A percentile compares a stretch with the other conserved stretches of the same genome.
Conservation (phyloP, 2,797 vertebrate species). For the Taeniopygia guttata region DNA sequence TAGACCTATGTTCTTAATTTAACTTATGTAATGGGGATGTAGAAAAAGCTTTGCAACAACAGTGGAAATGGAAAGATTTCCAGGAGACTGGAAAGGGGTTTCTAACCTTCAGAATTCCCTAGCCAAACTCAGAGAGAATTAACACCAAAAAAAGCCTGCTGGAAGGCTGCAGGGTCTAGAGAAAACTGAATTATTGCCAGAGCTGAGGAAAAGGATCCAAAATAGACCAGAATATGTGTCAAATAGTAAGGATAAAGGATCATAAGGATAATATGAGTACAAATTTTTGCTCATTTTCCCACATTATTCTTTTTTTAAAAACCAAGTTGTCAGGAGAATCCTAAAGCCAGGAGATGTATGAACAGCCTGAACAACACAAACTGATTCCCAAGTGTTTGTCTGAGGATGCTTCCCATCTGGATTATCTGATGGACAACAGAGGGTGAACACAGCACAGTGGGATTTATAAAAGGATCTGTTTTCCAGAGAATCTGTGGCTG, state of each 20-base stretch:
- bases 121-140: background rate
- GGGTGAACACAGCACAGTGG: background rate
- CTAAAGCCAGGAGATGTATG: background rate
- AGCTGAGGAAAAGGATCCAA: background rate
- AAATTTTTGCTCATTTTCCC: background rate
- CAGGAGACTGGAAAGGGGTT: background rate
- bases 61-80: background rate
- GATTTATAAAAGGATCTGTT: background rate
- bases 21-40: slow-evolving; percentile 4
- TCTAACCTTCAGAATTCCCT: background rate
- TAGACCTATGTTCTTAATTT: slow-evolving; percentile 45
- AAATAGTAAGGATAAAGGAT: background rate
- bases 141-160: background rate
- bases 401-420: background rate
- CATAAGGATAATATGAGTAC: background rate
- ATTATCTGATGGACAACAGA: background rate
- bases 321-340: background rate
- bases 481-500: background rate
- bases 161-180: background rate
- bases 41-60: slow-evolving; percentile 2
- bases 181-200: background rate
- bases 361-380: background rate
- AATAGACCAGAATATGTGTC: background rate
- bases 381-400: background rate
- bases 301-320: background rate